Conservation (phyloP, 2,888 invertebrate species). For the Parnassius mnemosyne region DNA sequence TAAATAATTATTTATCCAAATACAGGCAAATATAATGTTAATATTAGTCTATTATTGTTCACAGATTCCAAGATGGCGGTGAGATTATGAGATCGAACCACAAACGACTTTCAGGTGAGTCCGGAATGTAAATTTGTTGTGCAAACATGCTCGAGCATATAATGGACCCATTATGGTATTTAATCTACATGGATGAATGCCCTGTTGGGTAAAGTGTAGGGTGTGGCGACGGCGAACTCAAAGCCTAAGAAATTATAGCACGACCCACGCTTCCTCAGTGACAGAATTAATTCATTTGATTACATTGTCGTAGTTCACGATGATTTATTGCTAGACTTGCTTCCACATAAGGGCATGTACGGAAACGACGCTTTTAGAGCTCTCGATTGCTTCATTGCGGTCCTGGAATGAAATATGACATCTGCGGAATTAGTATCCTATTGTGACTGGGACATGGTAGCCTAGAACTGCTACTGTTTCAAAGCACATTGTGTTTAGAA, state of each 20-base stretch:
- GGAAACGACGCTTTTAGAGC: constrained; percentile 27
- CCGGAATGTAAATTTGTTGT: constrained; percentile 50
- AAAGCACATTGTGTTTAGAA: no score
- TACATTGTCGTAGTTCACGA: constrained; percentile 54
- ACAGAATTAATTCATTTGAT: constrained; percentile 56
- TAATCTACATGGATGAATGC: constrained; percentile 57
- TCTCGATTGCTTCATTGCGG: constrained; percentile 21
- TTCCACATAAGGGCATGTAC: constrained; percentile 43
- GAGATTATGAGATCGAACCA: constrained; percentile 63
- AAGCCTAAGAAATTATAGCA: constrained; percentile 49
- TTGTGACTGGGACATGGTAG: constrained; percentile 4
- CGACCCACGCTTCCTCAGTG: constrained; percentile 58
- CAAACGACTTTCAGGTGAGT: constrained; percentile 65
- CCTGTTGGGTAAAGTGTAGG: constrained; percentile 47
- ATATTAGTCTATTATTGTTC: constrained; percentile 45
- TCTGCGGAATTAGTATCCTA: constrained; percentile 1
- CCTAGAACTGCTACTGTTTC: background rate
- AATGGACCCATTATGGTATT: constrained; percentile 51
- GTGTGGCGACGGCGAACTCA: constrained; percentile 47
- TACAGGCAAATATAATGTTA: constrained; percentile 27
- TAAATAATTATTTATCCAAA: constrained; percentile 3
- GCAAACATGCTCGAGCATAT: constrained; percentile 47
- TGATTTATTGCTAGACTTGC: constrained; percentile 50
- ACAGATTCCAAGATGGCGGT: constrained; percentile 65
- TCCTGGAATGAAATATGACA: constrained; percentile 11